Conservation (phyloP, 2,888 invertebrate species). For the Therioaphis trifolii region DNA sequence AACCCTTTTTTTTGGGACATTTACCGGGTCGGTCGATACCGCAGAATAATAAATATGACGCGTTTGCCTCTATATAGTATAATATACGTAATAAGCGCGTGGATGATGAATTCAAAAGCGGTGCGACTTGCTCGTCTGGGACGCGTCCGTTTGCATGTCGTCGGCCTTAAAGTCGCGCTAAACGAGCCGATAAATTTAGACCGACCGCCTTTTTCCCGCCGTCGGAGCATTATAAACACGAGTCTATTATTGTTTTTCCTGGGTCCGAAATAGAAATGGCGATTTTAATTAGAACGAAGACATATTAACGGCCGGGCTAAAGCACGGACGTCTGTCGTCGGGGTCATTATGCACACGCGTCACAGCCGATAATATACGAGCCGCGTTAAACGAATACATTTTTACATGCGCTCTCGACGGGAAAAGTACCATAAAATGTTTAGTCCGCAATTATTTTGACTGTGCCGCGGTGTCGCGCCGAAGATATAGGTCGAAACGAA, state of each 20-base stretch:
- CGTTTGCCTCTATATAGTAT: no score
- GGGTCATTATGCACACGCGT: conserved; percentile 19
- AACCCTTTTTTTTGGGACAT: no score
- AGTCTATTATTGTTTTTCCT: conserved; percentile 44
- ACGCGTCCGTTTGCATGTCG: not conserved
- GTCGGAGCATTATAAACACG: conserved; percentile 25
- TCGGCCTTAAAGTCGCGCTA: not conserved
- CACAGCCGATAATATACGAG: not conserved
- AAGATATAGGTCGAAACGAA: no score
- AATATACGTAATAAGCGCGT: no score
- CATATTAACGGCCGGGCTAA: conserved; percentile 32
- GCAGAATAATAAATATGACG: no score
- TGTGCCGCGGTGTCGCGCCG: no score
- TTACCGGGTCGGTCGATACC: no score
- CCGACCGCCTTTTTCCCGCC: conserved; percentile 35
- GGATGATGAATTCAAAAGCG: no score
- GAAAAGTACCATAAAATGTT: not conserved
- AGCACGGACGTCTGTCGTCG: conserved; percentile 36
- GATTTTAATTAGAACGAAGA: conserved; percentile 43
- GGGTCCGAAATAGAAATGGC: conserved; percentile 40
- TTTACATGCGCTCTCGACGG: no score
- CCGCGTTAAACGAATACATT: no score
- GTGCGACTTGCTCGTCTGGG: not conserved
- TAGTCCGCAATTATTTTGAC: not conserved
- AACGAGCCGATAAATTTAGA: conserved; percentile 48